Base-by-base conservation (phyloP, 2,113 vertebrate species). In the Sinocyclocheilus grahami region DNA sequence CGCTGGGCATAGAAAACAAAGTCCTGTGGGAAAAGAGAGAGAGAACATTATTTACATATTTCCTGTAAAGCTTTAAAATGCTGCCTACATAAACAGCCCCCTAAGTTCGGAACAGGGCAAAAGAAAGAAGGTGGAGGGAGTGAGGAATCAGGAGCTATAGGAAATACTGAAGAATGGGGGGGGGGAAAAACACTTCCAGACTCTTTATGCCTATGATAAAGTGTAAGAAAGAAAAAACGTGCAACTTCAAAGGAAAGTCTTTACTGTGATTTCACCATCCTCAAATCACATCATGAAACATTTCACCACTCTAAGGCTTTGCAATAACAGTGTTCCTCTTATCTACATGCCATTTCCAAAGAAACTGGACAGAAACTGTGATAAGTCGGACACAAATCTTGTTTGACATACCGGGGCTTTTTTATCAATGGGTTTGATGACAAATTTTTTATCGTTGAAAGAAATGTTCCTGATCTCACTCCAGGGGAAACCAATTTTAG, bases 401-500 rank as follows among this genome's bases (percentile, higher is more conserved):
- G 24, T 5, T 13, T 63, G 76, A 87, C 96, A 94, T 95, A 99
- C 98, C 84, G 98, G 98, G 5, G 98, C 96, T 95, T 99, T 99
- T 94, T 99, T 99, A 94, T 99, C 98, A 91, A 99, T 99, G 55
- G 98, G 98, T 91, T 99, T 99, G 87, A 99, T 99, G 90, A 99
- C 97, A 93, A 99, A 99, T 92, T 99, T 99, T 96, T 99, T 99
- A 93, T 99, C 98, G 37, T 99, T 99, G 93, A 99, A 99, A 89
- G 98, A 99, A 90, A 99, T 99, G 90, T 99, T 99, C 82, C 98
- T 95, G 93, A 99, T 99, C 94, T 99, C 98, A 88, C 98, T 99
- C 98, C 98, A 99, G 9, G 98, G 98, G 91, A 99, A 99, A 85
- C 98, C 98, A 91, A 99, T 99, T 95, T 99, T 99, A 0, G 98